A percentile compares a stretch with the other conserved stretches of the same genome.
phyloP scores from a whole-genome alignment of 2,113 vertebrate species.

The Aegotheles bennettii region DNA sequence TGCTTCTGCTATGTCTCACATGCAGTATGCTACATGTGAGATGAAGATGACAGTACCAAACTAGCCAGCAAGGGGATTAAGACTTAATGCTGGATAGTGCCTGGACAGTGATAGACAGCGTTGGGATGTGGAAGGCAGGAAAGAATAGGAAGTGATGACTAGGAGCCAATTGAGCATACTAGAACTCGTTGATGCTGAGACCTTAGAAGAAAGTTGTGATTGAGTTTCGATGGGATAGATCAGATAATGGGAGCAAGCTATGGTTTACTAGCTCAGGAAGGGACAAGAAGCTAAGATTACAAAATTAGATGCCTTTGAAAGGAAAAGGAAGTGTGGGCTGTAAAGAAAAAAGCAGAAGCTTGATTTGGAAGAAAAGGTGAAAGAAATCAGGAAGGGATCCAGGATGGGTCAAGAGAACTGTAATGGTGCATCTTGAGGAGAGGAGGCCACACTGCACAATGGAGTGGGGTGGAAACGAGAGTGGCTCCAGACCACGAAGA shows the following conservation, averaged over 20 bases:
- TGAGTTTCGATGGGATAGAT: background rate
- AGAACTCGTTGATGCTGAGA: background rate
- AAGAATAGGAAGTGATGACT: background rate
- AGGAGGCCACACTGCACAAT: background rate
- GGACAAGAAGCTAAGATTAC: background rate
- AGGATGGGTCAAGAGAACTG: background rate
- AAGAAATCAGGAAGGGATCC: background rate
- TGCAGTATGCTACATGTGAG: background rate
- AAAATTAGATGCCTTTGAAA: background rate
- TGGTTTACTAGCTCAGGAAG: background rate
- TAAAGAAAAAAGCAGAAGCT: background rate
- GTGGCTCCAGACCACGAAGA: background rate
- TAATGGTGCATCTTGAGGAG: background rate
- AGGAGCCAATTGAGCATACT: rapidly evolving
- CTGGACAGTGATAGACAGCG: background rate
- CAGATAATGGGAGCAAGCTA: background rate
- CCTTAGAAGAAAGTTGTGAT: background rate
- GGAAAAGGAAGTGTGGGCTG: background rate
- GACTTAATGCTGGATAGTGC: background rate
- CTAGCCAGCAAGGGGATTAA: background rate
- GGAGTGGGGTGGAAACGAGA: background rate
- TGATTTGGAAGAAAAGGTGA: background rate
- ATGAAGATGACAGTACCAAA: background rate
- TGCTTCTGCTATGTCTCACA: background rate
- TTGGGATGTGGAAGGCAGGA: background rate